These are phyloP conservation scores for Acanthopagrus latus DNA, from an alignment of 2,797 vertebrate genomes.

Conservation along the genomic window DNA sequence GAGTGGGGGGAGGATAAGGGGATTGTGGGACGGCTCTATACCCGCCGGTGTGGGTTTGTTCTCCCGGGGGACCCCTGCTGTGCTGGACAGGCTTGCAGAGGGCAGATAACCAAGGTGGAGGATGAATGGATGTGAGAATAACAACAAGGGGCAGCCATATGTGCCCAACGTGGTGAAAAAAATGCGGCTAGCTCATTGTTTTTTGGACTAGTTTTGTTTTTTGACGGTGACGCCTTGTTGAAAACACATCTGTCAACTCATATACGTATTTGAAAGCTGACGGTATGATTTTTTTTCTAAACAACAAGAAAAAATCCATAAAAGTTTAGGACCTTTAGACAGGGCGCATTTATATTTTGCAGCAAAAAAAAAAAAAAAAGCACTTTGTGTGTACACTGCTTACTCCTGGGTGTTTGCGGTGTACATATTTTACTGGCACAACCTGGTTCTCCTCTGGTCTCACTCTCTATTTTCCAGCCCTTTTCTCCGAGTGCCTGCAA, in stretches of 20 bases:
- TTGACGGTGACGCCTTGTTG: conserved; percentile 52
- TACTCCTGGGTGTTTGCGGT: conserved; percentile 57
- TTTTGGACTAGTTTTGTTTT: conserved; percentile 50
- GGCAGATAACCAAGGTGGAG: conserved; percentile 81
- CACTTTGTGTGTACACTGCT: conserved; percentile 45
- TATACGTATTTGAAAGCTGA: conserved; percentile 23
- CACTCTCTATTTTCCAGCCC: conserved; percentile 77
- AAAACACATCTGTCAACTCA: conserved; percentile 60
- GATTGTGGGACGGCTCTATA: conserved; percentile 69
- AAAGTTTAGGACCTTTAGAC: conserved; percentile 35
- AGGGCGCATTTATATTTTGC: conserved; percentile 27
- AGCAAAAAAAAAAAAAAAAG: conserved; percentile 48
- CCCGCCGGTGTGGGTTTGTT: conserved; percentile 78
- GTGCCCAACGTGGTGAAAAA: conserved; percentile 44
- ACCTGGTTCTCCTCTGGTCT: conserved; percentile 80
- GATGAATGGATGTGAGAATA: conserved; percentile 77
- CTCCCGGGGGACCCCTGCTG: conserved; percentile 82
- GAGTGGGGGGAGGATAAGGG: conserved; percentile 41
- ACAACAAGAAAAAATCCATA: conserved; percentile 36
- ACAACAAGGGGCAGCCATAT: conserved; percentile 59
- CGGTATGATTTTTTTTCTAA: conserved; percentile 30
- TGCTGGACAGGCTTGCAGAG: conserved; percentile 79
- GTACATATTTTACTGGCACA: conserved; percentile 77
- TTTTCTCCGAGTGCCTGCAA: conserved; percentile 74
- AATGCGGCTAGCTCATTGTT: conserved; percentile 54